phyloP scores from a whole-genome alignment of 2,113 vertebrate genomes.

The Baryphthengus martii region DNA sequence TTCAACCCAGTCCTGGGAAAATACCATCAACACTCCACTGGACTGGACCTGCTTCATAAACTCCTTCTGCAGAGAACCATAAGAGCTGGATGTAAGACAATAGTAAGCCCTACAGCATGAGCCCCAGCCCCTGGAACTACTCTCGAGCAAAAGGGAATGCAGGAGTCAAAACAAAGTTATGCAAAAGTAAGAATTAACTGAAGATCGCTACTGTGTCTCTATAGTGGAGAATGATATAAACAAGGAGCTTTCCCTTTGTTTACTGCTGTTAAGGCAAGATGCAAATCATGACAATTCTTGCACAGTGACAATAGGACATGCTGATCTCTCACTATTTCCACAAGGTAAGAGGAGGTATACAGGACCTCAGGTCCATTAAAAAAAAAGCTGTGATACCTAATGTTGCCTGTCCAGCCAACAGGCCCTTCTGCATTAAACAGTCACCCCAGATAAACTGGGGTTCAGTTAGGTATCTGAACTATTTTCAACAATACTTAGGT shows the following conservation, averaged over 20 bases:
- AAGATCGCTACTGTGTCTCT: not conserved
- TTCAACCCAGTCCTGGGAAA: conserved; percentile 95
- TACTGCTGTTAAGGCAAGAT: not conserved
- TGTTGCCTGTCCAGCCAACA: not conserved
- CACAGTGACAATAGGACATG: not conserved
- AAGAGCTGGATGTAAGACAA: not conserved
- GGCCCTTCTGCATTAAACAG: not conserved
- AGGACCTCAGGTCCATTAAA: not conserved
- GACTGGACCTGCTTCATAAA: conserved; percentile 91
- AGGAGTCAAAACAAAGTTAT: not conserved
- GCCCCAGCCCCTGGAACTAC: not conserved
- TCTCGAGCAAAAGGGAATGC: not conserved
- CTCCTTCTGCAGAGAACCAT: conserved; percentile 82
- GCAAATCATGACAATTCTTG: not conserved
- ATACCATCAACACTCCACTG: conserved; percentile 89
- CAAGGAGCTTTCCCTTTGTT: not conserved
- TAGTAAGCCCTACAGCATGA: not conserved
- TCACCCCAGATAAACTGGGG: not conserved
- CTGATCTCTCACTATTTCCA: not conserved
- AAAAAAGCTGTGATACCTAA: not conserved
- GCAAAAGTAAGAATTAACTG: not conserved
- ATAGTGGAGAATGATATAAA: not conserved
- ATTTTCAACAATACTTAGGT: not conserved
- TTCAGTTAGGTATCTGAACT: not conserved
- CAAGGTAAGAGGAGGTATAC: accelerated